Conservation (phyloP, 2,888 invertebrate species). For the Abrostola tripartita region DNA sequence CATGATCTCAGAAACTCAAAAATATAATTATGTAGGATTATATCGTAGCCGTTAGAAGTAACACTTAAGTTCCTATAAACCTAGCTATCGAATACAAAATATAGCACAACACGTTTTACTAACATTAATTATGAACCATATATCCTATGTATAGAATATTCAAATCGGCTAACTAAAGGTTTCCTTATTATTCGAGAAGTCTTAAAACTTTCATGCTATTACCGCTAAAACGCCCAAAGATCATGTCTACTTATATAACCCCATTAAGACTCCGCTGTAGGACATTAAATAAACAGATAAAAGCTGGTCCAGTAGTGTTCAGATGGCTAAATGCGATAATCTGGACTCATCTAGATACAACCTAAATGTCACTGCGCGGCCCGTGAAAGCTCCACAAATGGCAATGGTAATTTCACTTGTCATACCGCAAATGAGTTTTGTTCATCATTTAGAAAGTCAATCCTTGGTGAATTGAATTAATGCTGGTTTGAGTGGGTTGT, state of each 20-base stretch:
- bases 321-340: slow-evolving; percentile 72
- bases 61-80: too few species aligned
- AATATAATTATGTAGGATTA: too few species aligned
- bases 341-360: slow-evolving; percentile 75
- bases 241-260: slow-evolving; percentile 48
- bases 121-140: slow-evolving; percentile 9
- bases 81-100: too few species aligned
- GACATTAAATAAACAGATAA: slow-evolving; percentile 69
- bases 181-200: slow-evolving; percentile 34
- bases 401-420: slow-evolving; percentile 77
- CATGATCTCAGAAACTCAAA: too few species aligned
- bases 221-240: slow-evolving; percentile 34
- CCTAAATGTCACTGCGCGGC: slow-evolving; percentile 67
- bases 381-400: slow-evolving; percentile 71
- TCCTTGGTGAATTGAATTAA: slow-evolving; percentile 76
- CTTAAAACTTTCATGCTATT: slow-evolving; percentile 43
- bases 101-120: neutral
- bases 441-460: slow-evolving; percentile 83
- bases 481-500: slow-evolving; percentile 54
- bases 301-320: slow-evolving; percentile 61
- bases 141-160: slow-evolving; percentile 4
- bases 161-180: slow-evolving; percentile 9
- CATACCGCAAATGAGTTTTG: slow-evolving; percentile 83
- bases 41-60: too few species aligned
- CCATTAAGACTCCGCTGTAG: slow-evolving; percentile 52